Evolutionary conservation across 2,888 invertebrate genomes (phyloP).

Genomic region (Timema cristinae): DNA sequence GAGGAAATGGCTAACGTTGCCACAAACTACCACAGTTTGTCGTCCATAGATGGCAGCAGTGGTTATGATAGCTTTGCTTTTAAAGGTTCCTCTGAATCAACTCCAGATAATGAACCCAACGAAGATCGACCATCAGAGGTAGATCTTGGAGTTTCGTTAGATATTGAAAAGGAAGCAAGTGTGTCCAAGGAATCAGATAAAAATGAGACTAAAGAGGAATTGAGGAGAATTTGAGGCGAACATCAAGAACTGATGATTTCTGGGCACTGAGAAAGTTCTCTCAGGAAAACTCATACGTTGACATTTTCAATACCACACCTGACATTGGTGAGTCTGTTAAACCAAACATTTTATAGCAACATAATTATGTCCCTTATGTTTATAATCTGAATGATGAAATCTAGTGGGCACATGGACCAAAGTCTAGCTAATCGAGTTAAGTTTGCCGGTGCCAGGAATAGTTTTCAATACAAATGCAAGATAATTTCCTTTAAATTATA

Average conservation of each 20-base stretch:
- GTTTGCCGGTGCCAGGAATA: too few relatives aligned
- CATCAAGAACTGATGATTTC: constrained; percentile 18
- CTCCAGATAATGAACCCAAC: constrained; percentile 43
- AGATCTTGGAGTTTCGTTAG: constrained; percentile 20
- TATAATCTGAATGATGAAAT: too few relatives aligned
- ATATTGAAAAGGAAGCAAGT: constrained; percentile 20
- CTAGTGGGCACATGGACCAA: too few relatives aligned
- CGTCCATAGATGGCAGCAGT: constrained; percentile 70
- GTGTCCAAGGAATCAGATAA: background rate
- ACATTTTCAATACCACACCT: constrained; percentile 42
- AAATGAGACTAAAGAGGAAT: constrained; percentile 8
- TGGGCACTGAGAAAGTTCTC: constrained; percentile 22
- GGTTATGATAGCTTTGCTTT: constrained; percentile 68
- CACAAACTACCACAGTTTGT: constrained; percentile 52
- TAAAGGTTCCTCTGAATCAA: constrained; percentile 48
- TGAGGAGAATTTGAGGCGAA: constrained; percentile 7
- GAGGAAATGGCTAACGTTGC: constrained; percentile 13
- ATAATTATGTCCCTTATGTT: too few relatives aligned
- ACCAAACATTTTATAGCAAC: too few relatives aligned
- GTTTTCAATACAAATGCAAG: too few relatives aligned
- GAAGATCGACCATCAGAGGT: constrained; percentile 33
- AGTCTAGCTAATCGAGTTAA: too few relatives aligned
- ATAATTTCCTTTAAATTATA: too few relatives aligned
- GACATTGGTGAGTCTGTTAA: constrained; percentile 40
- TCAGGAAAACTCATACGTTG: constrained; percentile 32